Conservation (phyloP, 1,140 invertebrate genomes). For the Bombus consobrinus region DNA sequence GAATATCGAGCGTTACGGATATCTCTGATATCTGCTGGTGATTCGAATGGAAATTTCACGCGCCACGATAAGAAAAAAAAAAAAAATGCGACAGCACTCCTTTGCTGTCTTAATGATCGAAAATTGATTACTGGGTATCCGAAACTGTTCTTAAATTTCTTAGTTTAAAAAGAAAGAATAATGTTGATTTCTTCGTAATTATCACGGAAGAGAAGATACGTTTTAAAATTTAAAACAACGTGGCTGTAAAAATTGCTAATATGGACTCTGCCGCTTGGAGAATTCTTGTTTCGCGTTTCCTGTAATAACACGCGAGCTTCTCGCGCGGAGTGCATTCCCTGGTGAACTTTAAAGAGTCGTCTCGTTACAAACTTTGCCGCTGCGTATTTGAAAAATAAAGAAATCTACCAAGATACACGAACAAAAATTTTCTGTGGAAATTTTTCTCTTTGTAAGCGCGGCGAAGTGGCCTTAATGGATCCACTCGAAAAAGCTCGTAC, state of each 20-base stretch:
- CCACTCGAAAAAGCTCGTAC: neutral
- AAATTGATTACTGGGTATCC: neutral
- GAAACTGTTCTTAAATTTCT: too few relatives aligned
- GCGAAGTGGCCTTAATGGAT: slow-evolving; percentile 9
- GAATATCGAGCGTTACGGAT: slow-evolving; percentile 53
- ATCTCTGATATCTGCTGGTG: slow-evolving; percentile 35
- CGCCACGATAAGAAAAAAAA: neutral
- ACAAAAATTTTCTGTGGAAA: neutral
- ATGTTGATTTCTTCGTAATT: neutral
- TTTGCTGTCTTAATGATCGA: neutral
- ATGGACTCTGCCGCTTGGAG: neutral
- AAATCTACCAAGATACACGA: slow-evolving; percentile 12
- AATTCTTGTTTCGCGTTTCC: slow-evolving; percentile 25
- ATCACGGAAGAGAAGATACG: neutral
- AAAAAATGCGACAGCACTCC: neutral
- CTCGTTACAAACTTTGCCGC: slow-evolving; percentile 32
- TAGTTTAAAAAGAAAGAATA: neutral
- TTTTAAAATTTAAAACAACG: neutral
- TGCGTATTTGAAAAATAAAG: slow-evolving; percentile 26
- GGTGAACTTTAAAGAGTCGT: slow-evolving; percentile 39
- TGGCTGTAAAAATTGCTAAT: slow-evolving; percentile 1
- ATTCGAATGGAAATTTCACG: neutral
- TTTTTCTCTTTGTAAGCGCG: neutral
- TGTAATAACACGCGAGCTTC: slow-evolving; percentile 14
- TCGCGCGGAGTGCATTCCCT: neutral